Conservation (phyloP, 2,888 invertebrate genomes). For the Amblyjoppa fuscipennis region DNA sequence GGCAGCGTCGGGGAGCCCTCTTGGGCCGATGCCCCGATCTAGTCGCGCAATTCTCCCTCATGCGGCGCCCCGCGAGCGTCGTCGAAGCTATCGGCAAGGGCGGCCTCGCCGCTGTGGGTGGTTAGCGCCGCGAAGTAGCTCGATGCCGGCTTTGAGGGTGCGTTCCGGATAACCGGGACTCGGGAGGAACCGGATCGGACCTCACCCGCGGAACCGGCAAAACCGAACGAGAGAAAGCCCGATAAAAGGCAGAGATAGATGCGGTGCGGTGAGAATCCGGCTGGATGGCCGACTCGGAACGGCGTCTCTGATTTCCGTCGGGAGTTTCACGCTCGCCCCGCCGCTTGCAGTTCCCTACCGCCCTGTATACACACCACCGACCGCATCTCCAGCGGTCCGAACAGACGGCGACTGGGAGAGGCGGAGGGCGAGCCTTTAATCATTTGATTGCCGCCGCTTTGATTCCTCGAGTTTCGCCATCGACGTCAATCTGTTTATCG, state of each 20-base stretch:
- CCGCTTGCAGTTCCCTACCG: neutral
- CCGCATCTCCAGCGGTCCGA: conserved; percentile 18
- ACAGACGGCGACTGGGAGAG: conserved; percentile 21
- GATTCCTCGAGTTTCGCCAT: conserved; percentile 53
- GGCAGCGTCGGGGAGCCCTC: conserved; percentile 64
- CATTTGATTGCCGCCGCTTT: conserved; percentile 74
- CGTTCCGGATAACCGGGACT: conserved; percentile 67
- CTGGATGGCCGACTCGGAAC: conserved; percentile 69
- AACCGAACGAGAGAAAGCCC: conserved; percentile 29
- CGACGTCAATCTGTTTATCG: conserved; percentile 22
- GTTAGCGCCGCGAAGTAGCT: conserved; percentile 62
- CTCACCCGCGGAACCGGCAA: conserved; percentile 8
- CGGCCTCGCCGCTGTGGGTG: conserved; percentile 61
- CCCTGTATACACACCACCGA: conserved; percentile 13
- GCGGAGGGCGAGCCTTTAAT: conserved; percentile 74
- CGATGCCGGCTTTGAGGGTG: conserved; percentile 75
- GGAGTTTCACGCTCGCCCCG: conserved; percentile 71
- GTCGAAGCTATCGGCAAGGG: conserved; percentile 36
- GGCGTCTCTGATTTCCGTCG: conserved; percentile 76
- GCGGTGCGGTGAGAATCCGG: conserved; percentile 65
- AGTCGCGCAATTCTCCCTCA: conserved; percentile 46
- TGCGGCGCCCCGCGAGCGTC: conserved; percentile 43
- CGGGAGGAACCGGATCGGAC: conserved; percentile 35
- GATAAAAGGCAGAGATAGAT: conserved; percentile 37
- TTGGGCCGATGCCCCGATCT: conserved; percentile 48